phyloP scores from a whole-genome alignment of 2,113 vertebrate species.

The Syngnathus floridae region DNA sequence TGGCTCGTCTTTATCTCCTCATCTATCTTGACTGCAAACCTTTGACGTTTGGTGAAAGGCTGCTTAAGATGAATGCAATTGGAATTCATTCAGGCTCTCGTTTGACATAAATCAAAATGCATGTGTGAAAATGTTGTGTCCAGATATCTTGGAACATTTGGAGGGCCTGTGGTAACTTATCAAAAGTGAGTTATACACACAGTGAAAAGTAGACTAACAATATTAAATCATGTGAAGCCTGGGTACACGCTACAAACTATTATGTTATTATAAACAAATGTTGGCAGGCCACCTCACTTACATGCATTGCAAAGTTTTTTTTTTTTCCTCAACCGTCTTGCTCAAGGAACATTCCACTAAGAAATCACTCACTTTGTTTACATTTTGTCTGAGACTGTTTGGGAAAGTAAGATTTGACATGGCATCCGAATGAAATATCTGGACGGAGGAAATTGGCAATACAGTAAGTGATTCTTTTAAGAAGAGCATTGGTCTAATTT shows the following conservation, averaged over 20 bases:
- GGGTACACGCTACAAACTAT: neutral
- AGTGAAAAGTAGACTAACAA: constrained; percentile 32
- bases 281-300: neutral
- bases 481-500: neutral
- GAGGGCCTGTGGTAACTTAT: constrained; percentile 33
- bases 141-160: constrained; percentile 18
- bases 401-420: constrained; percentile 43
- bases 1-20: constrained; percentile 57
- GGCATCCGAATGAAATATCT: constrained; percentile 52
- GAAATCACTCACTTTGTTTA: constrained; percentile 47
- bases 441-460: constrained; percentile 36
- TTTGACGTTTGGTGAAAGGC: constrained; percentile 54
- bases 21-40: constrained; percentile 57
- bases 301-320: constrained; percentile 41
- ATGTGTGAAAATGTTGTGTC: constrained; percentile 13
- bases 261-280: constrained; percentile 44
- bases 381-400: constrained; percentile 44
- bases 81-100: constrained; percentile 38
- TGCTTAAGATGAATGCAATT: constrained; percentile 41
- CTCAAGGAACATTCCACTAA: constrained; percentile 60
- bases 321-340: constrained; percentile 42
- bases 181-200: constrained; percentile 20
- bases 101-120: constrained; percentile 42
- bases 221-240: constrained; percentile 26
- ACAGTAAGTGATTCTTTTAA: neutral